Evolutionary conservation across 2,113 vertebrate species (phyloP).

Genomic region (Gulo gulo): DNA sequence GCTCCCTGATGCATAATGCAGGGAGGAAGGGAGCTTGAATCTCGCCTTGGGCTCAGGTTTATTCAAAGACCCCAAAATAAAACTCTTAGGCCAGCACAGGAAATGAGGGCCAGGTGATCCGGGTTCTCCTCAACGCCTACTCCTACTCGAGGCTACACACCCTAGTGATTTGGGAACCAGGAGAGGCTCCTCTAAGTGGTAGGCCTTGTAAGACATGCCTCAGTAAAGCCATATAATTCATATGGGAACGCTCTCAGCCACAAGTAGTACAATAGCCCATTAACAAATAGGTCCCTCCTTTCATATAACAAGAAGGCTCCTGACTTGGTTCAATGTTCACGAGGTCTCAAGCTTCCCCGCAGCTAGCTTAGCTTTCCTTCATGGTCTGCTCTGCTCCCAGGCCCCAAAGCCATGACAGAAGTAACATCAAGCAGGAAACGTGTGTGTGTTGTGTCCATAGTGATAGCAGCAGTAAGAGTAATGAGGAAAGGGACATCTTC

Average conservation of each 20-base stretch:
- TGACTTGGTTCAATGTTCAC: not conserved
- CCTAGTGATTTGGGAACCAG: not conserved
- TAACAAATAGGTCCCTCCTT: not conserved
- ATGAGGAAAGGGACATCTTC: not conserved
- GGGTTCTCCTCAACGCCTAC: too few species aligned
- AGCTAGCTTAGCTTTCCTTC: not conserved
- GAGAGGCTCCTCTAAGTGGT: not conserved
- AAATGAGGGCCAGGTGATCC: not conserved
- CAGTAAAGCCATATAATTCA: not conserved
- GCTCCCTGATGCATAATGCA: not conserved
- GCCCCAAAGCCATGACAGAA: not conserved
- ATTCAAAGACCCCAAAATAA: not conserved
- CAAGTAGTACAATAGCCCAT: not conserved
- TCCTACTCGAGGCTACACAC: not conserved
- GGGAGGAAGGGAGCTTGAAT: not conserved
- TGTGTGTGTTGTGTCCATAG: fast-evolving
- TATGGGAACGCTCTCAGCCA: not conserved
- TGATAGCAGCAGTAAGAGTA: not conserved
- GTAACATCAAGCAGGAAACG: not conserved
- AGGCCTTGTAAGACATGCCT: not conserved
- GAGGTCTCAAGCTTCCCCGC: not conserved
- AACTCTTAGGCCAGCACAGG: not conserved
- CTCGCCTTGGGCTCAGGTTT: not conserved
- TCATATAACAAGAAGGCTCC: not conserved
- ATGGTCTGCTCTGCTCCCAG: not conserved